phyloP scores from a whole-genome alignment of 2,888 invertebrate genomes.

The Aethes cnicana region DNA sequence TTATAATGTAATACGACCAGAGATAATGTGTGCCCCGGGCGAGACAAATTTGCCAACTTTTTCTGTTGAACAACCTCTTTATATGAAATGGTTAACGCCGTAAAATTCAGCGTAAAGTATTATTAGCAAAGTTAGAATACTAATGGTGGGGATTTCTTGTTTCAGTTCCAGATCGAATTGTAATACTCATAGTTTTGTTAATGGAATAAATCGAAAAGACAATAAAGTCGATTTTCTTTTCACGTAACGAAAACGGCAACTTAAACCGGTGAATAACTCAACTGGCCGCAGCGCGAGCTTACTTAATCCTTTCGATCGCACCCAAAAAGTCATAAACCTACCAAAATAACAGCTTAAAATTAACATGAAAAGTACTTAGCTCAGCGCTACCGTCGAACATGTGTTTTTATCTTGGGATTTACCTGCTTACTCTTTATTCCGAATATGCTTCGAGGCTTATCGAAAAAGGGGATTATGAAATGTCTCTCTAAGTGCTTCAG shows the following conservation, averaged over 20 bases:
- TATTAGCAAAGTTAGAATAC: conserved; percentile 56
- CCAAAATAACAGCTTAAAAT: conserved; percentile 63
- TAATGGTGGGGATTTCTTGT: conserved; percentile 40
- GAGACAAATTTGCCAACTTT: conserved; percentile 64
- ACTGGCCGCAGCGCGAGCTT: neutral
- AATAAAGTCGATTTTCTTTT: too few relatives aligned
- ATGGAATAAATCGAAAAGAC: too few relatives aligned
- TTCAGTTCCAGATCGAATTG: too few relatives aligned
- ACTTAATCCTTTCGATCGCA: neutral
- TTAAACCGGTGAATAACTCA: too few relatives aligned
- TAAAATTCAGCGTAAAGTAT: conserved; percentile 52
- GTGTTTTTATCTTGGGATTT: conserved; percentile 61
- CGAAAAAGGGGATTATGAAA: conserved; percentile 59
- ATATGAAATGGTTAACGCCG: conserved; percentile 55
- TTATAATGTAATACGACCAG: conserved; percentile 59
- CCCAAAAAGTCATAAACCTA: neutral
- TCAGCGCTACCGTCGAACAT: conserved; percentile 48
- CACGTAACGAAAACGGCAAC: too few relatives aligned
- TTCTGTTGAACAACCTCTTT: conserved; percentile 63
- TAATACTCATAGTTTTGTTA: too few relatives aligned
- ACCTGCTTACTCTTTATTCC: conserved; percentile 63
- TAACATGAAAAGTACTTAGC: conserved; percentile 64
- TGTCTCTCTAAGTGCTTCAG: conserved; percentile 43
- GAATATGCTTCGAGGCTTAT: conserved; percentile 61
- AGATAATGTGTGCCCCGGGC: conserved; percentile 62